Evolutionary conservation across 1,140 invertebrate genomes (phyloP).

Genomic region (Lasaia peninsularis): DNA sequence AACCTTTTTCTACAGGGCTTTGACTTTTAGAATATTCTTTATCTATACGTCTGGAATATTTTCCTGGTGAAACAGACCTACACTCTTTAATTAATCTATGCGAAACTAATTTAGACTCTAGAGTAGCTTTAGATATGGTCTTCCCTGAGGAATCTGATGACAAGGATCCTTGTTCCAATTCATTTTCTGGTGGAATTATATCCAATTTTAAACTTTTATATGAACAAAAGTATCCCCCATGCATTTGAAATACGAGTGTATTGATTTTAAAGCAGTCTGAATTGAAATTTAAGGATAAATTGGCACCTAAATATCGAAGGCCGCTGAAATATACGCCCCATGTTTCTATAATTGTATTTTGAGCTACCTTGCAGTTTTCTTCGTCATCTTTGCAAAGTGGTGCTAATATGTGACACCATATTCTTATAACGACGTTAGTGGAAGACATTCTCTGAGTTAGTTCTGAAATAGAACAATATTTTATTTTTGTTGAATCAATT

Average conservation of each 20-base stretch:
- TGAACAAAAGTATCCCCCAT: conserved; percentile 90
- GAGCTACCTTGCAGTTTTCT: conserved; percentile 30
- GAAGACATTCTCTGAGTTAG: conserved; percentile 69
- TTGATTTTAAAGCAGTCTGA: conserved; percentile 85
- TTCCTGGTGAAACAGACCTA: conserved; percentile 64
- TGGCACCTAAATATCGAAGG: conserved; percentile 87
- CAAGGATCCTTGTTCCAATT: conserved; percentile 56
- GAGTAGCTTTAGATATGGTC: conserved; percentile 24
- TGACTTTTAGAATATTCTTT: conserved; percentile 70
- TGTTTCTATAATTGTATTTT: conserved; percentile 81
- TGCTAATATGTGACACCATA: conserved; percentile 75
- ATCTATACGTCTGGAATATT: conserved; percentile 47
- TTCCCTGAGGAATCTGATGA: conserved; percentile 59
- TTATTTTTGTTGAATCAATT: too few relatives aligned
- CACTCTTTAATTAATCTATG: conserved; percentile 51
- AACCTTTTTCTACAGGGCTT: conserved; percentile 59
- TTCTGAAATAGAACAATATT: conserved; percentile 49
- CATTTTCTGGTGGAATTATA: conserved; percentile 64
- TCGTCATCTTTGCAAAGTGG: conserved; percentile 34
- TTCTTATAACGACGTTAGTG: conserved; percentile 77
- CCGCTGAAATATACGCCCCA: conserved; percentile 93
- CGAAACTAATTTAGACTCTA: neutral
- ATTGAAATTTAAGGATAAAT: conserved; percentile 82
- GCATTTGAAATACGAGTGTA: conserved; percentile 91
- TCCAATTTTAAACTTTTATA: conserved; percentile 78